phyloP scores from a whole-genome alignment of 2,113 vertebrate species.

The Aythya baeri region DNA sequence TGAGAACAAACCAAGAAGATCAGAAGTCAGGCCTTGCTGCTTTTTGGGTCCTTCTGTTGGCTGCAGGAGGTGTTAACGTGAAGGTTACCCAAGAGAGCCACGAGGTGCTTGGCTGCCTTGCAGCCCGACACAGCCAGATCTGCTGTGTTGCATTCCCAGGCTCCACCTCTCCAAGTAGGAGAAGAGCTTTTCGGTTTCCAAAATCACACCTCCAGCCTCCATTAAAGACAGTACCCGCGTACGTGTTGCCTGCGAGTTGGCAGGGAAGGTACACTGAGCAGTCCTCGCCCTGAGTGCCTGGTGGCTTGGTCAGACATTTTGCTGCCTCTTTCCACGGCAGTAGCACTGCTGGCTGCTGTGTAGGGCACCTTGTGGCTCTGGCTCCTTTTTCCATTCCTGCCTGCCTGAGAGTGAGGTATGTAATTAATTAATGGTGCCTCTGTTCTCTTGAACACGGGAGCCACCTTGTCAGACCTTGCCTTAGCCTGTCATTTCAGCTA shows the following conservation, averaged over 20 bases:
- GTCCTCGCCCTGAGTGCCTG: not conserved
- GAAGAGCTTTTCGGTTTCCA: not conserved
- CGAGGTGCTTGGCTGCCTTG: not conserved
- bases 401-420: not conserved
- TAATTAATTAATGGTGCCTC: not conserved
- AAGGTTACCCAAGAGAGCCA: not conserved
- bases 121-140: not conserved
- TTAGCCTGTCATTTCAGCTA: not conserved
- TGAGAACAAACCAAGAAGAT: not conserved
- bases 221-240: too few species aligned
- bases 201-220: not conserved
- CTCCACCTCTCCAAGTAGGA: not conserved
- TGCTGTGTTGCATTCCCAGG: not conserved
- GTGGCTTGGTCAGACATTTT: rapidly evolving
- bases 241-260: not conserved
- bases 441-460: not conserved
- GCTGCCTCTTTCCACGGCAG: not conserved
- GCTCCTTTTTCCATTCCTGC: not conserved
- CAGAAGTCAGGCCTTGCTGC: not conserved
- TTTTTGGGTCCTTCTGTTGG: not conserved
- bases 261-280: not conserved
- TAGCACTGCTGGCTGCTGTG: not conserved
- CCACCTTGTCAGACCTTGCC: not conserved
- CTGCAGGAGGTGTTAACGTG: rapidly evolving
- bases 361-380: not conserved